A percentile compares a stretch with the other conserved stretches of the same genome.
These are phyloP conservation scores for Vulpes lagopus DNA, from an alignment of 2,113 vertebrate species.

Conservation along the genomic window DNA sequence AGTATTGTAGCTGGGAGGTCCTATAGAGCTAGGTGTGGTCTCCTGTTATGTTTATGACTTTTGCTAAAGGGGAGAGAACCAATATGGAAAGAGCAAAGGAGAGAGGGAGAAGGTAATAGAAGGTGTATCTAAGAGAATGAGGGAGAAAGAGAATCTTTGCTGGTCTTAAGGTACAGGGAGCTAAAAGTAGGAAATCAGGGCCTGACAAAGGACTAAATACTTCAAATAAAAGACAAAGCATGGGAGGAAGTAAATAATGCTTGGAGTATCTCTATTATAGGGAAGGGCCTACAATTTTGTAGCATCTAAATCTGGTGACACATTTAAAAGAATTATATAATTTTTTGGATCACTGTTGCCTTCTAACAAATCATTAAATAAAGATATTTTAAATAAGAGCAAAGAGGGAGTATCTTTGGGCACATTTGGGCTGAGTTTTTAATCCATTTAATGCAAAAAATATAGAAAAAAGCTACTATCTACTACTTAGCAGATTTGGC, in stretches of 20 bases:
- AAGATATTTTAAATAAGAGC: background rate
- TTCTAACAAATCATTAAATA: conserved; percentile 2
- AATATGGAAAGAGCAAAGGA: background rate
- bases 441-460: background rate
- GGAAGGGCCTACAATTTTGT: background rate
- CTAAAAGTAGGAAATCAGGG: background rate
- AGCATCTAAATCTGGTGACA: conserved; percentile 14
- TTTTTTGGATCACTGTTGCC: background rate
- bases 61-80: background rate
- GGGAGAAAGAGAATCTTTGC: background rate
- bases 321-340: background rate
- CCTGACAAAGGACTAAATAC: background rate
- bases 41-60: background rate
- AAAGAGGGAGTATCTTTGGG: background rate
- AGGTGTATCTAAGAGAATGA: background rate
- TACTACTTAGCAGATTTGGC: background rate
- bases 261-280: background rate
- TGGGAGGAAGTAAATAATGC: background rate
- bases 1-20: background rate
- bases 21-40: background rate
- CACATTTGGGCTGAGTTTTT: background rate
- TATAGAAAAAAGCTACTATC: background rate
- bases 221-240: background rate
- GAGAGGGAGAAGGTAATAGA: background rate
- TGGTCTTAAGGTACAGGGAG: background rate